Base-by-base conservation (phyloP, 2,888 invertebrate species). In the Nysson spinosus region DNA sequence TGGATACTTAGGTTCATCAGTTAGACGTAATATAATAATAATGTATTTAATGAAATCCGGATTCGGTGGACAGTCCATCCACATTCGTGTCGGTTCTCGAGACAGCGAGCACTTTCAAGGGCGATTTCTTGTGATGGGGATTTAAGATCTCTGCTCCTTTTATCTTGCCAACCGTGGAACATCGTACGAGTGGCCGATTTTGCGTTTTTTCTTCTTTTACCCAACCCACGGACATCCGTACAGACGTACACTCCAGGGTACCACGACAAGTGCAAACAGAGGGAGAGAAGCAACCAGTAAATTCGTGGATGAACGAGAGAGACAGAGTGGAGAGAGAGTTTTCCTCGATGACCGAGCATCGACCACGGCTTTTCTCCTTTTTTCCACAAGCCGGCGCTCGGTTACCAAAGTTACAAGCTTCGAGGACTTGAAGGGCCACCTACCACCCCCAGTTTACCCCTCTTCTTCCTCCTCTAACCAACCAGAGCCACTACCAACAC, bases 331-430 rank as follows among this genome's bases (percentile, higher is more conserved):
- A 51, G 40, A 37, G 17, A 42, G 47, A 65, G 58, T 62, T 68
- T 75, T 70, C 72, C 69, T 64, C 70, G 72, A 77, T 78, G 77
- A 77, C 75, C 75, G 68, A 75, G 70, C 63, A 78, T 75, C 63
- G 62, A 71, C 72, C 69, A 39, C 57, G 43, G 57, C 46, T 52
- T 57, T 55, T 54, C 35, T 63, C 43, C 43, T 35, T 28, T 44
- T 57, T 42, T 14, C 61, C 34, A 35, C 62, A 34, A 56, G 47
- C 55, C 46, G 32, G 49, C 26, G 55, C 70, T 56, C 72, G 61
- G 72, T 75, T 73, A 68, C 77, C 58, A 65, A 76, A 75, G 73
- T 78, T 77, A 78, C 78, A 77, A 73, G 69, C 65, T 73, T 50
- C 54, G 50, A 75, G n/a, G 75, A 68, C 67, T 60, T 40, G 30